phyloP scores from a whole-genome alignment of 30 jellyfish, hydroid and myxozoan species.

The Chrysaora quinquecirrha region DNA sequence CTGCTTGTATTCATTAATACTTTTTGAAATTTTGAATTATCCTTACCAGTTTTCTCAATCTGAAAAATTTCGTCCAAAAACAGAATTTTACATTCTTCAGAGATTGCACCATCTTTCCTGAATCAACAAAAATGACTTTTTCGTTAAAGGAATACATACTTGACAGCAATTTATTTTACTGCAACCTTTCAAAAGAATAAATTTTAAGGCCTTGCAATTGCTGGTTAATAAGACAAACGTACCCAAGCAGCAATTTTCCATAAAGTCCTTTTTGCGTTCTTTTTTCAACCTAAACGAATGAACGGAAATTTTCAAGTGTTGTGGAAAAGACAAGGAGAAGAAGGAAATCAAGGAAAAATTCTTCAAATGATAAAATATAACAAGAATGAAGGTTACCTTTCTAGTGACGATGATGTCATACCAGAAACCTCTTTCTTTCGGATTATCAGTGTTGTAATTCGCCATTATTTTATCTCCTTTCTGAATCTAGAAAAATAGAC shows the following conservation, averaged over 20 bases:
- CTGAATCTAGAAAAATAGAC: conserved; percentile 46
- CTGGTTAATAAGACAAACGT: no score
- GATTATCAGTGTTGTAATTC: conserved; percentile 85
- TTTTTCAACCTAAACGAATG: conserved; percentile 39
- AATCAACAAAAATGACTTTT: not conserved
- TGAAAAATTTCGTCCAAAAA: conserved; percentile 81
- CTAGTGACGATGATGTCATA: conserved; percentile 85
- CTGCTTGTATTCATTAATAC: no score
- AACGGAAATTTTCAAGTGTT: no score
- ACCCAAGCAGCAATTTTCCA: conserved; percentile 79
- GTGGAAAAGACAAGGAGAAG: no score
- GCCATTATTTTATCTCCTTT: conserved; percentile 90
- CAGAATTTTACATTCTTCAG: conserved; percentile 75
- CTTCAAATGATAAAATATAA: no score
- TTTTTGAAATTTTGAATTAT: no score
- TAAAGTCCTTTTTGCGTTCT: conserved; percentile 55
- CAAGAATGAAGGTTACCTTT: no score
- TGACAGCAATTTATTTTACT: no score
- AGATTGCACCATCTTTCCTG: conserved; percentile 53
- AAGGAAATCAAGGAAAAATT: no score
- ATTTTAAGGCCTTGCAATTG: no score
- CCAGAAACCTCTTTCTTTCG: conserved; percentile 96
- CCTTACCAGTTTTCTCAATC: conserved; percentile 70
- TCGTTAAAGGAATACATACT: no score
- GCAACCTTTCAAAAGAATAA: no score